These are phyloP conservation scores for Chironomus striatipennis DNA, from an alignment of 1,140 invertebrate genomes.

Conservation along the genomic window DNA sequence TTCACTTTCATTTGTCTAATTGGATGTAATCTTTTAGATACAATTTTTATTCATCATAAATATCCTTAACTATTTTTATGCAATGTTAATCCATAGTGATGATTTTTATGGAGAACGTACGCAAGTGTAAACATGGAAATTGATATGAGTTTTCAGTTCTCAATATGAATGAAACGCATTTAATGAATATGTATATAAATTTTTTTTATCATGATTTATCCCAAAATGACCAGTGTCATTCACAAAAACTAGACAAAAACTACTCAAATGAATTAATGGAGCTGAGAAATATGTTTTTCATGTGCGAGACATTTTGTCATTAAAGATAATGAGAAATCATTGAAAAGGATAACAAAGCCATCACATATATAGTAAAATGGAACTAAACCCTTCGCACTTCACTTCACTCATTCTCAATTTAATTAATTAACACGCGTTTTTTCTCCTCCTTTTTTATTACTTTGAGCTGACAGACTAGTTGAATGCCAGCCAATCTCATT, in stretches of 20 bases:
- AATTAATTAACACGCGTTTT: not conserved
- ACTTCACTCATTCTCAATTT: not conserved
- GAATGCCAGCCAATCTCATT: not conserved
- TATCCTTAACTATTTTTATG: not conserved
- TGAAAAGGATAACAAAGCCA: not conserved
- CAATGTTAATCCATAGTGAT: conserved; percentile 13
- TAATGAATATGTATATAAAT: too few species aligned
- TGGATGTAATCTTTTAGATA: conserved; percentile 3
- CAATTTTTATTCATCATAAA: not conserved
- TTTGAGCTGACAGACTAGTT: not conserved
- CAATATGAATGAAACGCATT: too few species aligned
- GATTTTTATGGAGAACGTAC: not conserved
- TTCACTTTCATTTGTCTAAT: conserved; percentile 24
- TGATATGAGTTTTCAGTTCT: too few species aligned
- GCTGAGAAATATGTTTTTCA: not conserved
- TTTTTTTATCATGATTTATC: too few species aligned
- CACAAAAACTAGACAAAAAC: too few species aligned
- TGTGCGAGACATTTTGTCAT: not conserved
- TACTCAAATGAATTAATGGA: too few species aligned
- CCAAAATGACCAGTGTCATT: too few species aligned
- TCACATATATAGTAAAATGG: not conserved
- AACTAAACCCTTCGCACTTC: not conserved
- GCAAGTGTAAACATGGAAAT: too few species aligned
- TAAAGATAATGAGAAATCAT: not conserved
- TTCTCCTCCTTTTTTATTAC: not conserved